Base-by-base conservation (phyloP, 1,140 invertebrate genomes). In the Forficula auricularia region DNA sequence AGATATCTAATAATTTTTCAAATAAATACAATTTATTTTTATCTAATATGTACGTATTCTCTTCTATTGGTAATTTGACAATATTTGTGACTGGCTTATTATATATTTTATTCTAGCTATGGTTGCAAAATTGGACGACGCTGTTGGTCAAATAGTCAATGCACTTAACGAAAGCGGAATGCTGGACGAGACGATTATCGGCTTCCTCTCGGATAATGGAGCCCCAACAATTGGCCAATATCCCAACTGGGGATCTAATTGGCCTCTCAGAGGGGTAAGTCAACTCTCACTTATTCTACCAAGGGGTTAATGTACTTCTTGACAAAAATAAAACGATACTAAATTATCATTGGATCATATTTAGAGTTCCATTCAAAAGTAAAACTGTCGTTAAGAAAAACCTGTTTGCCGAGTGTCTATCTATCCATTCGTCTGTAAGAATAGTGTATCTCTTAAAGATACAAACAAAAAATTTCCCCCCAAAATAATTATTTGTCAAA, bases 51-150 rank as follows among this genome's bases (percentile, higher is more conserved):
- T n/a, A n/a, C n/a, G n/a, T n/a, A n/a, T n/a, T n/a, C n/a, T n/a
- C n/a, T n/a, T n/a, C n/a, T n/a, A n/a, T n/a, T n/a, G n/a, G n/a
- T n/a, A n/a, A n/a, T n/a, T n/a, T n/a, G n/a, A n/a, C n/a, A n/a
- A n/a, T n/a, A n/a, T n/a, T n/a, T n/a, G n/a, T n/a, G n/a, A n/a
- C n/a, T n/a, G n/a, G n/a, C n/a, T n/a, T n/a, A n/a, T n/a, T n/a
- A n/a, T n/a, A n/a, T 38, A 46, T 38, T 48, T 50, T 51, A 52
- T 55, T 47, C 38, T 47, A 79, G 78, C 65, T 19, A 79, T 82
- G 76, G 67, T 82, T 10, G 63, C 71, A 4, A 73, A 73, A 51
- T 52, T 83, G 35, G 82, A 85, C 56, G 71, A 77, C 43, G 75
- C 76, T 13, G 65, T 85, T 7, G 79, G 78, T 1, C 50, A 57